Conservation (phyloP, 2,113 vertebrate species). For the Archilochus colubris region DNA sequence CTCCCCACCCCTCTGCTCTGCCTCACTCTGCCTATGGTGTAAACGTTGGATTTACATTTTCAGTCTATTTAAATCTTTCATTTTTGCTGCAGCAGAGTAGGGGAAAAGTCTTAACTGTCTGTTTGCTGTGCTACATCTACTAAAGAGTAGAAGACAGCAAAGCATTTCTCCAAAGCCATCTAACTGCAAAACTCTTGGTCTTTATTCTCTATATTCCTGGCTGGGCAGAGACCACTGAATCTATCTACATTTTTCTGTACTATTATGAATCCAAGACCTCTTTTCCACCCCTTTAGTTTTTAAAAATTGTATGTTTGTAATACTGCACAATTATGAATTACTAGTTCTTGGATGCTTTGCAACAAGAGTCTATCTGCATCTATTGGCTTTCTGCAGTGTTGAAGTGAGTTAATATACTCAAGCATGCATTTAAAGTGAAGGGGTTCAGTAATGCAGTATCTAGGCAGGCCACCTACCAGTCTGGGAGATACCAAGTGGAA, state of each 20-base stretch:
- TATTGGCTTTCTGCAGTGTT: not conserved
- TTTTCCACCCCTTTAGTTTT: not conserved
- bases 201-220: not conserved
- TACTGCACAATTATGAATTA: not conserved
- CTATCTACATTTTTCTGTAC: not conserved
- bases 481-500: not conserved
- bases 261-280: not conserved
- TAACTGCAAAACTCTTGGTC: not conserved
- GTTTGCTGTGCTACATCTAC: conserved; percentile 13
- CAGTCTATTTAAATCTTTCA: conserved; percentile 70
- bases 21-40: conserved; percentile 52
- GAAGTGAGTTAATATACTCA: not conserved
- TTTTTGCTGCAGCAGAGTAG: conserved; percentile 54
- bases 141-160: not conserved
- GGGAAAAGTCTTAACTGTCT: conserved; percentile 53
- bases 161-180: not conserved
- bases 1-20: conserved; percentile 2
- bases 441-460: not conserved
- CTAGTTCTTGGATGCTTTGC: not conserved
- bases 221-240: not conserved
- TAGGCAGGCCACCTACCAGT: not conserved
- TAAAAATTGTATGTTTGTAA: not conserved
- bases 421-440: not conserved
- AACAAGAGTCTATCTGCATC: not conserved
- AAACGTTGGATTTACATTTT: conserved; percentile 73